Percentiles rank a stretch among this genome's conserved stretches.
These are phyloP conservation scores for Meiosimyza decipiens DNA, from an alignment of 2,888 invertebrate species.

Conservation along the genomic window DNA sequence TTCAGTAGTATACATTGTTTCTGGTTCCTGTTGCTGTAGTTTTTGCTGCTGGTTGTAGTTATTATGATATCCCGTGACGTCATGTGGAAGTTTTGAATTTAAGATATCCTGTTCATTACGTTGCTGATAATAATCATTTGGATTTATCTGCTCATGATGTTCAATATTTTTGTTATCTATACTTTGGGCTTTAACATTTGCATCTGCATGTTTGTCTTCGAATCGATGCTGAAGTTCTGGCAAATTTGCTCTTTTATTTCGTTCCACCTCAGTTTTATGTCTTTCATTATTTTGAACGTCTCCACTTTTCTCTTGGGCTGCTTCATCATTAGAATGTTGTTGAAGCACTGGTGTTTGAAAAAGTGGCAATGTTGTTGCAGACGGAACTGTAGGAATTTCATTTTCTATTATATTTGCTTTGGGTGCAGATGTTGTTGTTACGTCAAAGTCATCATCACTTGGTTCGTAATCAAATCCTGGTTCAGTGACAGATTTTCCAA, in stretches of 20 bases:
- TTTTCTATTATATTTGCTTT: slow-evolving; percentile 15
- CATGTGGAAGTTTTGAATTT: neutral
- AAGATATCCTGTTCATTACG: neutral
- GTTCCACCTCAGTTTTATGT: neutral
- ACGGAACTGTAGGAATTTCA: neutral
- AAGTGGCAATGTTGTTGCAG: slow-evolving; percentile 5
- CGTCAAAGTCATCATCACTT: slow-evolving; percentile 17
- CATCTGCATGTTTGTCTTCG: neutral
- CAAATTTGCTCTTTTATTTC: neutral
- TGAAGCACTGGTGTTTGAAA: slow-evolving; percentile 6
- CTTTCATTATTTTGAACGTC: neutral
- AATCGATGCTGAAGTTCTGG: neutral
- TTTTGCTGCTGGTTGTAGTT: no score
- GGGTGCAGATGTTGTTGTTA: slow-evolving; percentile 27
- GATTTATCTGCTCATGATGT: neutral
- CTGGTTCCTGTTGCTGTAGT: neutral
- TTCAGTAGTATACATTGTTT: neutral
- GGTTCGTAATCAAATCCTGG: slow-evolving; percentile 17
- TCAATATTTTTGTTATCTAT: slow-evolving; percentile 1
- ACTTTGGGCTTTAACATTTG: neutral
- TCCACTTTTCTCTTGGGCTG: neutral
- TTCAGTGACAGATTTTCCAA: slow-evolving; percentile 10
- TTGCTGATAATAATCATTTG: neutral
- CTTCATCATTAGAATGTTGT: neutral
- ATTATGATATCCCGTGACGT: neutral